phyloP scores from a whole-genome alignment of 2,888 invertebrate species.

The Drosophila incognita region DNA sequence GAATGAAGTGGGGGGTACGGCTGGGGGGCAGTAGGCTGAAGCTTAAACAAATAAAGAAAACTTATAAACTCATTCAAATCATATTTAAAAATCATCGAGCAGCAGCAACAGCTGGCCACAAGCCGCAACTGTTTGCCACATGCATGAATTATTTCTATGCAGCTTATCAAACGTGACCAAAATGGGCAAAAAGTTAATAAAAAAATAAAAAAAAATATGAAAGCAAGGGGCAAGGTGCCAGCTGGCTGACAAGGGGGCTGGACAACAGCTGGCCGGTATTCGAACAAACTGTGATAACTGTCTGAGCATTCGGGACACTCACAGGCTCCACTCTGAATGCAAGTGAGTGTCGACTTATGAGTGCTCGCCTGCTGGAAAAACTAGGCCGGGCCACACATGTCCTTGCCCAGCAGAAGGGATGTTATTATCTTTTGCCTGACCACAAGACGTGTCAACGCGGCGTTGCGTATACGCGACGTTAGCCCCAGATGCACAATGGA shows the following conservation, averaged over 20 bases:
- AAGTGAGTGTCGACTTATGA: conserved; percentile 37
- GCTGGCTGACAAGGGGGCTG: conserved; percentile 59
- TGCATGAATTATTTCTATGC: conserved; percentile 76
- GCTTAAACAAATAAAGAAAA: conserved; percentile 77
- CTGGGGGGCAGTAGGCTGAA: conserved; percentile 29
- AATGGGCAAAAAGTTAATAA: conserved; percentile 68
- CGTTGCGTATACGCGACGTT: conserved; percentile 50
- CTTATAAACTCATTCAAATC: conserved; percentile 79
- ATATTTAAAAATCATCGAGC: conserved; percentile 76
- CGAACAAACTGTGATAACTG: conserved; percentile 49
- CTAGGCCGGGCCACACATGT: conserved; percentile 22
- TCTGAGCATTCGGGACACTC: conserved; percentile 21
- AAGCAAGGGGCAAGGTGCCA: conserved; percentile 48
- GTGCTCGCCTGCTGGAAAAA: conserved; percentile 29
- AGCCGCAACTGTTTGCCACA: conserved; percentile 37
- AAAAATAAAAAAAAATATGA: conserved; percentile 21
- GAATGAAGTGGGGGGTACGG: neutral
- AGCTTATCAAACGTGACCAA: conserved; percentile 79
- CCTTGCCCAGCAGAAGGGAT: conserved; percentile 18
- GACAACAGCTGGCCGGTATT: conserved; percentile 55
- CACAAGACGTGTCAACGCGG: conserved; percentile 72
- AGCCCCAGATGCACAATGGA: conserved; percentile 37
- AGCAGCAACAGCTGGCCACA: conserved; percentile 58
- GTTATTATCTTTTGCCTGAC: conserved; percentile 75
- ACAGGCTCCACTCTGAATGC: conserved; percentile 49